Base-by-base conservation (phyloP, 1,140 invertebrate genomes). In the Ips typographus region DNA sequence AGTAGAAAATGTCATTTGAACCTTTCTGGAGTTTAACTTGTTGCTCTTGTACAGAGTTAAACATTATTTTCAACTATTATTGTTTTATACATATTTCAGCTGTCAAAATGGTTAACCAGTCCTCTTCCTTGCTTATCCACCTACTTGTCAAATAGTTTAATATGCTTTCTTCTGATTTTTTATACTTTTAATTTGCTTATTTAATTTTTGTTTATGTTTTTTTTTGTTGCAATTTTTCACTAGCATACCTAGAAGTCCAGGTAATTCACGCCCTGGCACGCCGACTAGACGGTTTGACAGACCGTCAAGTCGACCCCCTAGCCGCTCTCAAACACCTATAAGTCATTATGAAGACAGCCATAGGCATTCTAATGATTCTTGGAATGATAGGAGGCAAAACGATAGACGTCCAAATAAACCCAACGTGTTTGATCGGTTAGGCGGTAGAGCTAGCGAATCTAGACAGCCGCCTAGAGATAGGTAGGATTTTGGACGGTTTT, bases 181-280 rank as follows among this genome's bases (percentile, higher is more conserved):
- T 3, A 22, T 43, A 58, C 40, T 57, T 57, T 36, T 57, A 6
- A 22, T 43, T 8, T 60, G 41, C 8, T 8, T 60, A 43, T 60
- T 49, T 22, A 49, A 1, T 49, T 49, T 49, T 49, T 49, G 44
- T 49, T 49, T 49, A 1, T 37, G 8, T 63, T 49, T 7, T 39
- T 41, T 40, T 60, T n/a, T 42, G 2, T 4, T 60, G 36, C 3
- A 43, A n/a, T 6, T 43, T 41, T 52, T 38, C 3, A 37, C 2
- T 53, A 70, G 61, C 43, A 39, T 70, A 8, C 39, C 69, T 22
- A 64, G 69, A 37, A 77, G 76, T 68, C 77, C 77, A 0, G 68
- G 39, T 51, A 77, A 73, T 68, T 78, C 84, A 8, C 77, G 83
- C 74, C 83, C 84, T 49, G 79, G 82, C 61, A 85, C 84, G n/a